Base-by-base conservation (phyloP, 1,140 invertebrate genomes). In the Pemphigus obesinymphae region DNA sequence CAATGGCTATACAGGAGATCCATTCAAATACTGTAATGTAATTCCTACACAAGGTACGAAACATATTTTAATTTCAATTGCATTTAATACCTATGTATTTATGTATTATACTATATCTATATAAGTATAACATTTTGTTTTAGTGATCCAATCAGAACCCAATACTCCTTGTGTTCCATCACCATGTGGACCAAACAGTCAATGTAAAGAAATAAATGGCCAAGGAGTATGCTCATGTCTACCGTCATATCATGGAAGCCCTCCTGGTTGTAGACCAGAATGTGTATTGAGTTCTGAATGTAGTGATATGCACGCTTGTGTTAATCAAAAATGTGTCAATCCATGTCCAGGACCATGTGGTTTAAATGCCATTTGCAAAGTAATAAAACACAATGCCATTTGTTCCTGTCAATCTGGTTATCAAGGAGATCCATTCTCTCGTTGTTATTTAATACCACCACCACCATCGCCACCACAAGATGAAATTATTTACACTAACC, bases 111-210 rank as follows among this genome's bases (percentile, higher is more conserved):
- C 2, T n/a, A n/a, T 45, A 29, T 26, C 3, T 84, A 87, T 63
- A 29, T 15, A 31, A 50, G 3, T 29, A n/a, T 45, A 6, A 43
- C 83, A 75, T 81, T 73, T 45, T 89, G 87, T 43, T 45, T 43
- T 58, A 82, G 73, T 75, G 7, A 43, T 78, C 37, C 86, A 86
- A 29, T 82, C 86, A 20, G 31, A 82, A 40, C 76, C 84, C 0
- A 61, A 82, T 13, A 88, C 88, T 82, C 92, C 92, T 0, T 94
- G 93, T 85, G 86, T 89, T 75, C 92, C 92, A 34, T 92, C 92
- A 34, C 92, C 93, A 0, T 94, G 93, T 85, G 93, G 92, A 82
- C 87, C 90, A 6, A 93, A 93, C 85, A 90, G 91, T 85, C 87
- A 91, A 82, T 90, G 89, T 83, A 86, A 85, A 82, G 87, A 88